These are phyloP conservation scores for Strigamia crassipes DNA, from an alignment of 2,888 invertebrate genomes.

Conservation along the genomic window DNA sequence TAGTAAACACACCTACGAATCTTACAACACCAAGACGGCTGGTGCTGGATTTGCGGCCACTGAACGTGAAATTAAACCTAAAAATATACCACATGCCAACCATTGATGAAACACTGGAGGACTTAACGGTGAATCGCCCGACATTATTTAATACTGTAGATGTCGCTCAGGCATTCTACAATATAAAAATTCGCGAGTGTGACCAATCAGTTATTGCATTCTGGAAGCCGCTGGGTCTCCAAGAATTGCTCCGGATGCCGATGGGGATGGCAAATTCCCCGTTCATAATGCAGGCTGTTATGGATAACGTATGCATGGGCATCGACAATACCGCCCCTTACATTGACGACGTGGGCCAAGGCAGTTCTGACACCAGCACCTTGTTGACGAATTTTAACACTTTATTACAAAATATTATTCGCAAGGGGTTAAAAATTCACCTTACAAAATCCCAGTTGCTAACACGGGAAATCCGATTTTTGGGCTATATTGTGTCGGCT, in stretches of 20 bases:
- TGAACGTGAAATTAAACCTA: not conserved
- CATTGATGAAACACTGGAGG: not conserved
- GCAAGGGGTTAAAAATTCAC: not conserved
- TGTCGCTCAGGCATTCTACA: not conserved
- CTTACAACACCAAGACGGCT: not conserved
- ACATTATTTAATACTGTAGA: not conserved
- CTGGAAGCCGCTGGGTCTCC: not conserved
- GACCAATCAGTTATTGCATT: not conserved
- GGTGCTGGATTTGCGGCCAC: not conserved
- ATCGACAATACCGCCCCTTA: not conserved
- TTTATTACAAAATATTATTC: not conserved
- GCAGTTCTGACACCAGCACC: too few species aligned
- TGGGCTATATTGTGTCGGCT: not conserved
- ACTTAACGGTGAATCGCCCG: not conserved
- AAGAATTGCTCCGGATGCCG: not conserved
- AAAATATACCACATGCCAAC: not conserved
- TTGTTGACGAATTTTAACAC: not conserved
- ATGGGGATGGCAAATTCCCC: not conserved
- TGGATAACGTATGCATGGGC: not conserved
- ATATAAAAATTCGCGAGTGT: not conserved
- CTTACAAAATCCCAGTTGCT: not conserved
- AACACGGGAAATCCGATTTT: not conserved
- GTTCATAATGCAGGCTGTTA: not conserved
- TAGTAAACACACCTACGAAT: not conserved
- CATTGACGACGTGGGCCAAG: not conserved